These are phyloP conservation scores for Drosophila tani DNA, from an alignment of 1,140 invertebrate species.

Conservation along the genomic window DNA sequence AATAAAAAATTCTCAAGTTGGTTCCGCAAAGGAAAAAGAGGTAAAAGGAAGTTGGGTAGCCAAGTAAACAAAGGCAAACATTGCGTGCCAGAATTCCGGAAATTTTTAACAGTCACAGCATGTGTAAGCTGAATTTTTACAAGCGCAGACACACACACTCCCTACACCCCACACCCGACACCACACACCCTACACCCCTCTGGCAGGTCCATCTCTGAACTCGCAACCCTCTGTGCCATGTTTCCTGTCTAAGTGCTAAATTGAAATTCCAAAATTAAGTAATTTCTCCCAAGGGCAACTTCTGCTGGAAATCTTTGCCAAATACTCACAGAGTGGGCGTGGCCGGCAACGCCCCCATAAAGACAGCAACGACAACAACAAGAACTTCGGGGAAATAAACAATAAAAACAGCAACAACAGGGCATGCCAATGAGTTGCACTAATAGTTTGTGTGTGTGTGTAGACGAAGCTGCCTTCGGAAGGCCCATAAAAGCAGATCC, in stretches of 20 bases:
- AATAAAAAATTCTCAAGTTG: constrained; percentile 11
- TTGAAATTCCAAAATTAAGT: constrained; percentile 84
- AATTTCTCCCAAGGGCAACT: constrained; percentile 77
- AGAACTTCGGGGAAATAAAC: constrained; percentile 11
- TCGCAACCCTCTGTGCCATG: constrained; percentile 26
- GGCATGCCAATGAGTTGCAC: constrained; percentile 66
- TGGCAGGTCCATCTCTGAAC: not conserved
- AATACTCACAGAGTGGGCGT: constrained; percentile 51
- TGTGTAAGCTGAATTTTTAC: constrained; percentile 78
- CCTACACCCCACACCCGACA: not conserved
- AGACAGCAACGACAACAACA: constrained; percentile 60
- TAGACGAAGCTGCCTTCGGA: constrained; percentile 15
- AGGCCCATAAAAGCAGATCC: constrained; percentile 52
- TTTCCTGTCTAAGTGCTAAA: constrained; percentile 76
- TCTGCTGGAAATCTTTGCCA: constrained; percentile 39
- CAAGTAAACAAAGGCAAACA: constrained; percentile 77
- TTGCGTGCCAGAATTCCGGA: constrained; percentile 80
- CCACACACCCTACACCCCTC: too few species aligned
- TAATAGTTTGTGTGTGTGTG: constrained; percentile 69
- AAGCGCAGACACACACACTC: constrained; percentile 23
- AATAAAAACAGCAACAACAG: constrained; percentile 66
- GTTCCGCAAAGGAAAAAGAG: not conserved
- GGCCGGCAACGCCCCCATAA: constrained; percentile 44
- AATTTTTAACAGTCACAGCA: constrained; percentile 81
- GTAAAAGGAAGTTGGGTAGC: constrained; percentile 32